A percentile compares a stretch with the other conserved stretches of the same genome.
These are phyloP conservation scores for Rhamnusium bicolor DNA, from an alignment of 2,888 invertebrate species.

Conservation along the genomic window DNA sequence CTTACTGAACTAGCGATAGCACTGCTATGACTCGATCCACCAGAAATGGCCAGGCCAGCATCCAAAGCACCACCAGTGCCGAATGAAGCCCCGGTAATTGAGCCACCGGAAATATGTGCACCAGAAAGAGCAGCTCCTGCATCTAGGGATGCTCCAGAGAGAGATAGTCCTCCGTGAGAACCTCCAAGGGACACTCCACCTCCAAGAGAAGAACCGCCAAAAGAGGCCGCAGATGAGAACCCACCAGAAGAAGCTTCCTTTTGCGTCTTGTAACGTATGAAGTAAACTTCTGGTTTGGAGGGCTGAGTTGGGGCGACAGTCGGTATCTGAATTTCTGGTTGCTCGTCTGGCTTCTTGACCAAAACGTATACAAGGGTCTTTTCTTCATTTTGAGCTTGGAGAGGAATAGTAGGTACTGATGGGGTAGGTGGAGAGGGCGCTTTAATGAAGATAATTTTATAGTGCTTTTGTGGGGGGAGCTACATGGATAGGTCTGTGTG, in stretches of 20 bases:
- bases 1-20: slow-evolving; percentile 43
- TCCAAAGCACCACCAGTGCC: slow-evolving; percentile 32
- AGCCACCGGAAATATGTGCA: slow-evolving; percentile 34
- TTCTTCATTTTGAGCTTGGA: slow-evolving; percentile 86
- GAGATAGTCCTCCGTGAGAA: slow-evolving; percentile 52
- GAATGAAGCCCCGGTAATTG: slow-evolving; percentile 31
- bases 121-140: slow-evolving; percentile 36
- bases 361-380: slow-evolving; percentile 91
- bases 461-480: slow-evolving; percentile 28
- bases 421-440: slow-evolving; percentile 75
- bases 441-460: slow-evolving; percentile 36
- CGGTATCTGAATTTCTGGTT: slow-evolving; percentile 85
- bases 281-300: slow-evolving; percentile 92
- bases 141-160: slow-evolving; percentile 64
- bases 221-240: slow-evolving; percentile 15
- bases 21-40: slow-evolving; percentile 35
- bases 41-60: slow-evolving; percentile 23
- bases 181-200: slow-evolving; percentile 55
- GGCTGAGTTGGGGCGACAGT: slow-evolving; percentile 86
- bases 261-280: slow-evolving; percentile 88
- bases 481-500: slow-evolving; percentile 20
- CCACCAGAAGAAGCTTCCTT: slow-evolving; percentile 65
- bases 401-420: slow-evolving; percentile 83
- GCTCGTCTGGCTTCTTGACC: slow-evolving; percentile 90
- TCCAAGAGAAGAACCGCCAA: slow-evolving; percentile 60